Base-by-base conservation (phyloP, 2,113 vertebrate genomes). In the Oreocharis arfaki region DNA sequence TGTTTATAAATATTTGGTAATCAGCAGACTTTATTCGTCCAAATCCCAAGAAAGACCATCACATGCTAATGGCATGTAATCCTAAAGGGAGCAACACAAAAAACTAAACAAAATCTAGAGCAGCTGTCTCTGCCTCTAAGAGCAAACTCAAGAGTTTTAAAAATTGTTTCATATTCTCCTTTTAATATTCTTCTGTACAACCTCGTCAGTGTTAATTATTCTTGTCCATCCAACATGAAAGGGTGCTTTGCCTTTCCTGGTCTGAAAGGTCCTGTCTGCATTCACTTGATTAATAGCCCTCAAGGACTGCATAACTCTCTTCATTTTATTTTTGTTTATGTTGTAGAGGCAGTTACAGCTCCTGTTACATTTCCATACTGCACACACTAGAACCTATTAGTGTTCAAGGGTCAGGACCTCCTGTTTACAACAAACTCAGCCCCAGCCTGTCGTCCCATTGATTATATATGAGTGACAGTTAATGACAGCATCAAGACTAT, bases 1-100 rank as follows among this genome's bases (percentile, higher is more conserved):
- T 93, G 89, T 95, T 96, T 94, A 91, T 94, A 96, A 94, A 91
- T 91, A 89, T 89, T 95, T 92, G 78, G 74, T 95, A 94, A 94
- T 96, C 95, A 96, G 92, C 63, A 87, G 82, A 60, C 49, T 87
- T 93, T 50, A 41, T 92, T 96, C 1, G 0, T 95, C 86, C 81
- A 93, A 95, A 96, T 97, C 93, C 87, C 50, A 79, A 94, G 82
- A 91, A 93, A 94, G 82, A 73, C 75, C 56, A 53, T 97, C 95
- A 96, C 96, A 93, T 96, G 96, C 84, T 97, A 73, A 46, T 60
- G 60, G 89, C 70, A 60, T 81, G 60, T 95, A 95, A 92, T 82
- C 78, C 78, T 35, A 5, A 86, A 70, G 52, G 57, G 77, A 86
- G 41, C 39, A 84, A 61, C 61, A 94, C 41, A 70, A 87, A 88